Conservation (phyloP, 2,888 invertebrate genomes). For the Cenopis cana region DNA sequence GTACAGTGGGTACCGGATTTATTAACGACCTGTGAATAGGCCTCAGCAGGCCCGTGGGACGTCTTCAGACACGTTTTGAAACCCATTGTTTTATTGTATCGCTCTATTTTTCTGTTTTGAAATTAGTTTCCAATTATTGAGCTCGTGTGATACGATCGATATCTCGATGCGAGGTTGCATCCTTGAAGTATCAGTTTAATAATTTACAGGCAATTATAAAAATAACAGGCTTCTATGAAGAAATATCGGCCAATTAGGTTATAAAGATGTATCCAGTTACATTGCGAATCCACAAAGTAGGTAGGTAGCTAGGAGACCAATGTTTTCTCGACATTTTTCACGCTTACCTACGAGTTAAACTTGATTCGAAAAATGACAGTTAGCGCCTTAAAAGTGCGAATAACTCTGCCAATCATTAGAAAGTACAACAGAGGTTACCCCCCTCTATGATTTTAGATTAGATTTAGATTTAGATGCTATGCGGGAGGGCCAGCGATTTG, state of each 20-base stretch:
- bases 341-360: too few relatives aligned
- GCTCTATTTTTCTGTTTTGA: constrained; percentile 36
- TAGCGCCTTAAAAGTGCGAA: too few relatives aligned
- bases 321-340: too few relatives aligned
- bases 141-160: constrained; percentile 36
- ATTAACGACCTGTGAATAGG: constrained; percentile 29
- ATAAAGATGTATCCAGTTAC: too few relatives aligned
- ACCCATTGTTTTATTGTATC: constrained; percentile 51
- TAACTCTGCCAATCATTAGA: too few relatives aligned
- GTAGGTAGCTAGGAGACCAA: too few relatives aligned
- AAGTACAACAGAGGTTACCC: too few relatives aligned
- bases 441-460: too few relatives aligned
- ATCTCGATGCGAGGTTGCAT: constrained; percentile 16
- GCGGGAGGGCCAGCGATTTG: too few relatives aligned
- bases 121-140: constrained; percentile 40
- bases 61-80: constrained; percentile 47
- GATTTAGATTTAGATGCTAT: too few relatives aligned
- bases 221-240: neutral
- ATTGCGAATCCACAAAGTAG: too few relatives aligned
- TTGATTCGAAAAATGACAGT: too few relatives aligned
- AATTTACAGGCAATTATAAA: neutral
- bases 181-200: neutral
- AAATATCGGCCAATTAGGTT: neutral
- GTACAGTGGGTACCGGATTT: constrained; percentile 11
- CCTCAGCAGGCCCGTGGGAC: constrained; percentile 14